Percentiles rank a stretch among this genome's conserved stretches.
Evolutionary conservation across 2,797 vertebrate species (phyloP).

Genomic region (Phaenicophaeus curvirostris): DNA sequence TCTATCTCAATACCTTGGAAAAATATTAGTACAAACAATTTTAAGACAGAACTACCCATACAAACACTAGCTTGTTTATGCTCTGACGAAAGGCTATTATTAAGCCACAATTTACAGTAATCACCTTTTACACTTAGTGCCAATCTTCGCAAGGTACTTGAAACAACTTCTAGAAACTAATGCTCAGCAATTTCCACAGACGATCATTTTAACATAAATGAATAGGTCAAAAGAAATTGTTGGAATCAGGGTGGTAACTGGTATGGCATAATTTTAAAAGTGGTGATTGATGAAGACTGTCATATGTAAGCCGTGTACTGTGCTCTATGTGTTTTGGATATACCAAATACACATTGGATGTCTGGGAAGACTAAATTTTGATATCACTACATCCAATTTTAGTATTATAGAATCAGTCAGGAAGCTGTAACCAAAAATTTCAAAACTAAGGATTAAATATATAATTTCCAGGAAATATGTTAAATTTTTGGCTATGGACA

Average conservation of each 20-base stretch:
- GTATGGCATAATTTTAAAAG: background rate
- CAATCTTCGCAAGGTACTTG: slow-evolving; percentile 15
- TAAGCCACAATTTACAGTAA: slow-evolving; percentile 48
- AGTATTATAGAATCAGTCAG: background rate
- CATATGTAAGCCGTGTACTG: background rate
- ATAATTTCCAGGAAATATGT: background rate
- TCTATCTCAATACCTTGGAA: slow-evolving; percentile 34
- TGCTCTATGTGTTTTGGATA: background rate
- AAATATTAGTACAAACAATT: slow-evolving; percentile 42
- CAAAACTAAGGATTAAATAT: background rate
- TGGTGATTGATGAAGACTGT: background rate
- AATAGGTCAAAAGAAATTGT: slow-evolving; percentile 6
- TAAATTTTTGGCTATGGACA: background rate
- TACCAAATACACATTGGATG: background rate
- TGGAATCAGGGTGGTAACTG: background rate
- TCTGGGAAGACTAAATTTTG: background rate
- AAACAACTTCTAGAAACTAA: slow-evolving; percentile 27
- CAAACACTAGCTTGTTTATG: slow-evolving; percentile 12
- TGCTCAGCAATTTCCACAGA: background rate
- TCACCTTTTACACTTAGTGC: slow-evolving; percentile 20
- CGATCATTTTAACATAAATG: slow-evolving; percentile 7
- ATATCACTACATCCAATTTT: background rate
- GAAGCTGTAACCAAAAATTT: background rate
- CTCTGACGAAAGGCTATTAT: slow-evolving; percentile 21
- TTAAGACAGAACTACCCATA: background rate